Base-by-base conservation (phyloP, 2,113 vertebrate species). In the Antechinus flavipes region DNA sequence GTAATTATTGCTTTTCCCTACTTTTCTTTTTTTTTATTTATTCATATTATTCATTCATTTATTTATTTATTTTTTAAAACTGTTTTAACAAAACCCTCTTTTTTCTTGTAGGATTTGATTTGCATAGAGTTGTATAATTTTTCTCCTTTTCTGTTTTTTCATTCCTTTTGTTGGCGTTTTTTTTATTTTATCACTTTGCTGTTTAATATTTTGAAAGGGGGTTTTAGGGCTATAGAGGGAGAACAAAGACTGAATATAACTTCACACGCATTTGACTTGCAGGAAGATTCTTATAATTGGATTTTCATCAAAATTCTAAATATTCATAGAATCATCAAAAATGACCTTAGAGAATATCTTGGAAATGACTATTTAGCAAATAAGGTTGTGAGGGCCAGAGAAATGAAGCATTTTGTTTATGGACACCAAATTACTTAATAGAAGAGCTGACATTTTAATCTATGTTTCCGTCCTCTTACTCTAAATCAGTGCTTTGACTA, bases 61-160 rank as follows among this genome's bases (percentile, higher is more conserved):
- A 23, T 42, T 16, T 84, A 16, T 6, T 1, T 23, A 5, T 0
- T 42, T 76, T 42, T 84, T 42, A 1, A 42, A 84, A 35, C 19
- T 84, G 68, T 84, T 42, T n/a, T 42, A 42, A 42, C n/a, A 84
- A 84, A 7, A 42, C n/a, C 1, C 30, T 27, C 3, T 68, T 68
- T 61, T 61, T 61, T 12, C 30, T 61, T 68, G 35, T 30, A 68
- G 30, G 8, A 68, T 68, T 35, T 68, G 35, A 68, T 68, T 68
- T 68, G 61, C 35, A 14, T 68, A 30, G 58, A 35, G 1, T 68
- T 22, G 35, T 22, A 76, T 76, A 19, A 1, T 19, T 84, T 84
- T 84, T n/a, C 50, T 55, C 58, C 46, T 84, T 92, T 92, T 3
- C 26, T 96, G 92, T 91, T 9, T 93, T 46, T 89, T 93, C 93